A percentile compares a stretch with the other conserved stretches of the same genome.
These are phyloP conservation scores for Bombus huntii DNA, from an alignment of 1,140 invertebrate species.

Conservation along the genomic window DNA sequence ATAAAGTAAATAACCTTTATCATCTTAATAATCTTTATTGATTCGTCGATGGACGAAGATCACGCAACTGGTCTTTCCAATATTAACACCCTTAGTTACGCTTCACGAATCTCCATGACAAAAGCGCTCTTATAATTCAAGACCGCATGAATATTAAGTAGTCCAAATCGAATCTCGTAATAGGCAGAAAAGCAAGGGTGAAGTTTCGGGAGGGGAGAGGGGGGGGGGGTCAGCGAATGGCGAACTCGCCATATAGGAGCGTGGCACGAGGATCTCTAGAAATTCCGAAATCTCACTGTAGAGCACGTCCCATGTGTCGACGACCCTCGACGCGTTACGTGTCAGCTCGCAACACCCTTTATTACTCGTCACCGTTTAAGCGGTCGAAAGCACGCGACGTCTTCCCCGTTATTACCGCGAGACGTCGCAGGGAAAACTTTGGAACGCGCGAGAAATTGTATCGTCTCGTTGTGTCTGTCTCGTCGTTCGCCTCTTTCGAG, in stretches of 20 bases:
- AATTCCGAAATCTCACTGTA: constrained; percentile 15
- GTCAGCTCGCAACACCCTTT: constrained; percentile 42
- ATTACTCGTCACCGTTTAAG: constrained; percentile 52
- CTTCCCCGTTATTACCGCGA: constrained; percentile 34
- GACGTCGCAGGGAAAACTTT: constrained; percentile 14
- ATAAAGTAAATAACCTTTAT: no score
- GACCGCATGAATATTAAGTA: no score
- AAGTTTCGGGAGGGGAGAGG: neutral
- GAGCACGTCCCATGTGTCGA: constrained; percentile 32
- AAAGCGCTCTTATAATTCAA: no score
- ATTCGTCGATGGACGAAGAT: no score
- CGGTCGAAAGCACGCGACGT: constrained; percentile 39
- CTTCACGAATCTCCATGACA: no score
- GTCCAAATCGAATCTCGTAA: no score
- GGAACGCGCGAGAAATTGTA: constrained; percentile 46
- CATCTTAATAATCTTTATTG: no score
- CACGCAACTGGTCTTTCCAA: no score
- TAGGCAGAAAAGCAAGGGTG: neutral
- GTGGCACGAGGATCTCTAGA: neutral
- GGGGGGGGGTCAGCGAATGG: neutral
- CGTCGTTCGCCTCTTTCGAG: no score
- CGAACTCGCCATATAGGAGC: neutral
- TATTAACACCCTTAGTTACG: no score
- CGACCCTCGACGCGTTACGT: constrained; percentile 30
- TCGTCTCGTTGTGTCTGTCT: neutral